These are phyloP conservation scores for Cyanoderma ruficeps DNA, from an alignment of 2,113 vertebrate species.

Conservation along the genomic window DNA sequence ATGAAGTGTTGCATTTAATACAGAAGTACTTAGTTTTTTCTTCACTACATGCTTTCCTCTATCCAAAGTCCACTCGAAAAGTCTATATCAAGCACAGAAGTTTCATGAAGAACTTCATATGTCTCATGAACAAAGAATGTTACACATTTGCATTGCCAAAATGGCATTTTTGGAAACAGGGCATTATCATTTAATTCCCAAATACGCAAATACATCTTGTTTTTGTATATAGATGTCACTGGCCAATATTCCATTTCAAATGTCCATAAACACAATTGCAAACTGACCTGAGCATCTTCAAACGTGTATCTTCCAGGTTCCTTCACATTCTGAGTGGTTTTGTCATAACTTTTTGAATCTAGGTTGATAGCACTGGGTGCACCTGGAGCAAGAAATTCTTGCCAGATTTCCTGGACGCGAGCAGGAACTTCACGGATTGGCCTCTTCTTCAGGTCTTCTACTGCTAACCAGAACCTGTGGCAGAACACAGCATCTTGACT, in stretches of 20 bases:
- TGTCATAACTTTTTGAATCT: constrained; percentile 96
- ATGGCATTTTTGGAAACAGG: neutral
- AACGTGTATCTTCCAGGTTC: constrained; percentile 94
- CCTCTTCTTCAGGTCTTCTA: constrained; percentile 94
- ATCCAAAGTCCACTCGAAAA: neutral
- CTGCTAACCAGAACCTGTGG: constrained; percentile 93
- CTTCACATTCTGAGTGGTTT: constrained; percentile 96
- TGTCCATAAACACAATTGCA: neutral
- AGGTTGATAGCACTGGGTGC: constrained; percentile 96
- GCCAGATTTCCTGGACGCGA: constrained; percentile 95
- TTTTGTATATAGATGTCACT: neutral
- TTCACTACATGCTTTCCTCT: neutral
- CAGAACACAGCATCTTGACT: neutral
- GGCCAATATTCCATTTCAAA: neutral
- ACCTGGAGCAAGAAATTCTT: constrained; percentile 93
- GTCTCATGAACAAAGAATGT: neutral
- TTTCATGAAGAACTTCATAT: neutral
- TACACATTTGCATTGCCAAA: neutral
- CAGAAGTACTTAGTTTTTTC: neutral
- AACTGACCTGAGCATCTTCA: constrained; percentile 92
- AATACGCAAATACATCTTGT: neutral
- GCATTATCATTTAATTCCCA: neutral
- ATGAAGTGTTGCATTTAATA: neutral
- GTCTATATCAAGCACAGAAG: neutral
- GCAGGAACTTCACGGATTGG: constrained; percentile 91